Percentiles rank a stretch among this genome's conserved stretches.
Conservation (phyloP, 2,888 invertebrate species). For the Lithosia quadra region DNA sequence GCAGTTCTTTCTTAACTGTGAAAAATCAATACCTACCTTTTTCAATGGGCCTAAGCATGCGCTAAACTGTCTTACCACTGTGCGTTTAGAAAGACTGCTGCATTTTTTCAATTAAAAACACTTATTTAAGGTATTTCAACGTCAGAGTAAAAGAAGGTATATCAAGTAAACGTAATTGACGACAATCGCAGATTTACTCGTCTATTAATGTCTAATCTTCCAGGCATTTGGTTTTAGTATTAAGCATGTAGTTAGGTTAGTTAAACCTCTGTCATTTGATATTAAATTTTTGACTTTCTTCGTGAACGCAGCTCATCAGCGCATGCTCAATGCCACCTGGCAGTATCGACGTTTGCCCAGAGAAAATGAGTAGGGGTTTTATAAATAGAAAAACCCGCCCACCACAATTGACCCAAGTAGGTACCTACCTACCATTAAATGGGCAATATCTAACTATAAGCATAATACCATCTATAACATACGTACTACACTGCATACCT, state of each 20-base stretch:
- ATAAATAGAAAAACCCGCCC: neutral
- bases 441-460: neutral
- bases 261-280: neutral
- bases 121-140: neutral
- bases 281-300: neutral
- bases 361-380: neutral
- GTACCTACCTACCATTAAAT: too few relatives aligned
- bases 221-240: neutral
- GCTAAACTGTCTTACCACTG: neutral
- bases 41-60: neutral
- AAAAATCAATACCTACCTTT: neutral
- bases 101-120: neutral
- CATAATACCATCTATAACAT: too few relatives aligned
- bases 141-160: too few relatives aligned
- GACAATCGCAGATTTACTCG: neutral
- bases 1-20: neutral
- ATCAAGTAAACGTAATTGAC: neutral
- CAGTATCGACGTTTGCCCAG: neutral
- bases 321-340: neutral
- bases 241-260: neutral
- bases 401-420: neutral
- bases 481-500: too few relatives aligned
- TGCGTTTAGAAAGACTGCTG: neutral
- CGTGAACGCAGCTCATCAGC: too few relatives aligned
- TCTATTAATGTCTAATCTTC: neutral